phyloP scores from a whole-genome alignment of 1,140 invertebrate species.

The Leptinotarsa defecta region DNA sequence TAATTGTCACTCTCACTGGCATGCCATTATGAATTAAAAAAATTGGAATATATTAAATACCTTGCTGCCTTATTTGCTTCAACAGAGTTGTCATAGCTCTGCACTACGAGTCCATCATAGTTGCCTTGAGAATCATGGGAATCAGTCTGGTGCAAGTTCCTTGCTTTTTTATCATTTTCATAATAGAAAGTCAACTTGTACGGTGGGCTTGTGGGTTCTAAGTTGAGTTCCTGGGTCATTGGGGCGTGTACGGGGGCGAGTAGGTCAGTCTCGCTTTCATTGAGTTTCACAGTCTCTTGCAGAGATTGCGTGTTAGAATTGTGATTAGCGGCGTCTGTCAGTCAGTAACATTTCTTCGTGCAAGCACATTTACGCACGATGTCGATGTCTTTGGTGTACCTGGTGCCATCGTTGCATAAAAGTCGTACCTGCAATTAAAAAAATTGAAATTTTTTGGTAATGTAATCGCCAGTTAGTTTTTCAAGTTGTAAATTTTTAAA shows the following conservation, averaged over 20 bases:
- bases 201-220: slow-evolving; percentile 23
- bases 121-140: slow-evolving; percentile 27
- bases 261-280: slow-evolving; percentile 25
- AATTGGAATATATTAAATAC: neutral
- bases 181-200: slow-evolving; percentile 18
- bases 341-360: slow-evolving; percentile 80
- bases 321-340: slow-evolving; percentile 56
- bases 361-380: slow-evolving; percentile 93
- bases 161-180: slow-evolving; percentile 15
- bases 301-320: slow-evolving; percentile 51
- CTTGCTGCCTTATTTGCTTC: slow-evolving; percentile 24
- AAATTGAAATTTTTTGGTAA: neutral
- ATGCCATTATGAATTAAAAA: no score
- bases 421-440: slow-evolving; percentile 70
- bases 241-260: slow-evolving; percentile 37
- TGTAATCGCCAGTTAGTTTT: neutral
- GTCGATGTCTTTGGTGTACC: slow-evolving; percentile 93
- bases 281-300: slow-evolving; percentile 31
- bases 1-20: no score
- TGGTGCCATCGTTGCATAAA: slow-evolving; percentile 88
- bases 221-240: slow-evolving; percentile 21
- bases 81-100: slow-evolving; percentile 30
- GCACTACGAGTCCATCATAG: slow-evolving; percentile 35
- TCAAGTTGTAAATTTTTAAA: neutral
- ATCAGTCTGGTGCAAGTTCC: slow-evolving; percentile 25